Base-by-base conservation (phyloP, 2,888 invertebrate species). In the Himalopsyche japonica region DNA sequence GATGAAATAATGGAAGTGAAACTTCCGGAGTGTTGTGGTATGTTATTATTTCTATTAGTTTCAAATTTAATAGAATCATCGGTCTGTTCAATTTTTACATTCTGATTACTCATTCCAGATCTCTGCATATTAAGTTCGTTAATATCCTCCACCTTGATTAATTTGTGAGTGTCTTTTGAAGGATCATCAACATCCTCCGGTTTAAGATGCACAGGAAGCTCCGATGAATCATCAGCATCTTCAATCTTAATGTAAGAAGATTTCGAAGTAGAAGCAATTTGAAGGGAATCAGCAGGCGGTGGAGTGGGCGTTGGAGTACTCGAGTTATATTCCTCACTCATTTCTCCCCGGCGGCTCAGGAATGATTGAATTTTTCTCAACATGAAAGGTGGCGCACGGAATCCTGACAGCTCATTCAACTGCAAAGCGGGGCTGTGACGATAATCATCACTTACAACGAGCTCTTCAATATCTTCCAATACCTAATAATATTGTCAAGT, bases 321-420 rank as follows among this genome's bases (percentile, higher is more conserved):
- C n/a, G 87, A 87, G 7, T 85, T 81, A 57, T 84, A 86, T 70
- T 86, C 87, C 82, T 87, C 87, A 32, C 87, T 87, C 81, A 86
- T 82, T 27, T 87, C 87, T 24, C 85, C 77, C 4, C 83, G 85
- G 10, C 86, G 85, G 80, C 81, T 84, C 88, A 96, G 94, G 88
- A 94, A 95, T 0, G 92, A 90, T 87, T 94, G 94, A 89, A 96
- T 95, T 91, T 97, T 97, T 85, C 93, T 92, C 48, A 95, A 88
- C 93, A 97, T 95, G 90, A 95, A 95, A 30, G 93, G 92, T 12
- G 96, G 96, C 0, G 95, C 95, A 89, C 94, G 94, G 89, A 97
- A 97, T 0, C 96, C 96, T 85, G 94, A 93, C 85, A 96, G 89
- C 88, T 96, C 95, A 78, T 94, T 93, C 24, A 94, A 90, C 89